Percentiles rank a stretch among this genome's conserved stretches.
phyloP scores from a whole-genome alignment of 2,113 vertebrate species.

The Galeopterus variegatus region DNA sequence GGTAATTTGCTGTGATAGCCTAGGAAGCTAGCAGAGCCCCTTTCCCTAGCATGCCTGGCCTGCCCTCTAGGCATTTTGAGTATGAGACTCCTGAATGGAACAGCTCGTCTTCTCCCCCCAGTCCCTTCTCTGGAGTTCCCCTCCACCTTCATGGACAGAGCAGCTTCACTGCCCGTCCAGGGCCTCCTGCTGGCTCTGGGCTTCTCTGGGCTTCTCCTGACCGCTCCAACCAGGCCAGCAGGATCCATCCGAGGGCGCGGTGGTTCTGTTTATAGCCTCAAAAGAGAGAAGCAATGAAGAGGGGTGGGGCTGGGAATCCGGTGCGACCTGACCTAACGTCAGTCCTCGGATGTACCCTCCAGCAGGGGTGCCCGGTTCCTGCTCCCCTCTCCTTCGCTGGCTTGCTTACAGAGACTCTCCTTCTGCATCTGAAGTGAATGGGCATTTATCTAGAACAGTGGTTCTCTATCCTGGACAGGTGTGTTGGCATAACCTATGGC shows the following conservation, averaged over 20 bases:
- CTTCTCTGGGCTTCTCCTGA: background rate
- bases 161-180: background rate
- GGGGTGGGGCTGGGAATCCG: background rate
- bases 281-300: background rate
- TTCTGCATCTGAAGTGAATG: background rate
- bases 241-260: background rate
- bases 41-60: background rate
- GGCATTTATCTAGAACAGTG: background rate
- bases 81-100: background rate
- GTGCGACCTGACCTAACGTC: rapidly evolving
- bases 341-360: too few species aligned
- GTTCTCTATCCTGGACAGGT: background rate
- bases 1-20: background rate
- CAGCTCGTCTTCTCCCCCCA: rapidly evolving
- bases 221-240: background rate
- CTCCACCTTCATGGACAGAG: background rate
- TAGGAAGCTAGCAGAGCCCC: rapidly evolving
- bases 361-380: background rate
- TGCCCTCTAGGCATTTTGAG: background rate
- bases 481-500: background rate
- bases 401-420: background rate
- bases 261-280: background rate
- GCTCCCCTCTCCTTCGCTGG: background rate
- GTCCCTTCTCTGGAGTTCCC: background rate
- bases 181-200: background rate